Conservation (phyloP, 2,888 invertebrate species). For the Pocota personata region DNA sequence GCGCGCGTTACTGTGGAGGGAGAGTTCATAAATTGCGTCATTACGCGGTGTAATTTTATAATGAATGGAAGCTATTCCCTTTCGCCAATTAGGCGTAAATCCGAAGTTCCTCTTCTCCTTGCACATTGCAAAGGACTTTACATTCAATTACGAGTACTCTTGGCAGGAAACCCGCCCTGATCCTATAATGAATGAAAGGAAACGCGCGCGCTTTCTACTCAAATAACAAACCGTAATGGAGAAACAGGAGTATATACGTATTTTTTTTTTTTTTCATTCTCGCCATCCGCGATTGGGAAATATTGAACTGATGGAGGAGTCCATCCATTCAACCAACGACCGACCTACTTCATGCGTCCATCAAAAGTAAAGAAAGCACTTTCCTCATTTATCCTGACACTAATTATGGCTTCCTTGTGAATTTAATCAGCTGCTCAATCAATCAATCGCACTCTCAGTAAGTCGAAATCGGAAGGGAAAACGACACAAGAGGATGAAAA, state of each 20-base stretch:
- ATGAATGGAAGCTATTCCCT: slow-evolving; percentile 36
- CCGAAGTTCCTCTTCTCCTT: not conserved
- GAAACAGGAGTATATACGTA: not conserved
- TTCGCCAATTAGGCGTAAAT: slow-evolving; percentile 54
- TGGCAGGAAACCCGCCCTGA: slow-evolving; percentile 4
- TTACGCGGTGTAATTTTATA: slow-evolving; percentile 40
- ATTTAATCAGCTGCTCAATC: slow-evolving; percentile 73
- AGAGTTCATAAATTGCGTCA: slow-evolving; percentile 39
- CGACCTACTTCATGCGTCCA: slow-evolving; percentile 46
- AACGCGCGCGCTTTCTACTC: not conserved
- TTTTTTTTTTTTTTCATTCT: not conserved
- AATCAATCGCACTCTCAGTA: slow-evolving; percentile 63
- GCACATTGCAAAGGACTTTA: slow-evolving; percentile 1
- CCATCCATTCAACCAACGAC: slow-evolving; percentile 1
- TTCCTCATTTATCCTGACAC: slow-evolving; percentile 67
- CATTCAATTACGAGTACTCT: slow-evolving; percentile 51
- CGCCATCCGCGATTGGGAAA: not conserved
- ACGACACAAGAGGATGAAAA: not conserved
- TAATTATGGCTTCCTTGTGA: slow-evolving; percentile 73
- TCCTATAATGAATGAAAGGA: slow-evolving; percentile 18
- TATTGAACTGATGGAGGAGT: slow-evolving; percentile 30
- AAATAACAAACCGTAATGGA: not conserved
- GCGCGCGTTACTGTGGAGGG: not conserved
- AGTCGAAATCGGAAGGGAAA: not conserved
- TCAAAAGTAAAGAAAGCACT: slow-evolving; percentile 54